Conservation (phyloP, 2,113 vertebrate genomes). For the Phyllopteryx taeniolatus region DNA sequence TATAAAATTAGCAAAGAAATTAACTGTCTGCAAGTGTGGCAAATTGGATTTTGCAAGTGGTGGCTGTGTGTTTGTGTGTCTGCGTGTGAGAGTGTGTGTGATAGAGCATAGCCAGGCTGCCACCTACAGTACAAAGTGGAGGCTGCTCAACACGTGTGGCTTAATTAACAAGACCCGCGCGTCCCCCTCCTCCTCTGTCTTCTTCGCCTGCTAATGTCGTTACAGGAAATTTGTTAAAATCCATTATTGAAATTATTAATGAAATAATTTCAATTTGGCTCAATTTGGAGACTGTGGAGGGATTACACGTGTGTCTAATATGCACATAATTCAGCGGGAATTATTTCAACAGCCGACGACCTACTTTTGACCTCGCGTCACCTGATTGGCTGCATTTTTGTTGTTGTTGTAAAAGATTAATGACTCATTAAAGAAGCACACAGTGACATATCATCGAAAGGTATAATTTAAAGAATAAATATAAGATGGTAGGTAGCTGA, state of each 20-base stretch:
- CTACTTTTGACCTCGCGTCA: constrained; percentile 14
- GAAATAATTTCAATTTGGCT: constrained; percentile 53
- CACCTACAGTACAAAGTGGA: constrained; percentile 70
- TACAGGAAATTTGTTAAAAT: constrained; percentile 52
- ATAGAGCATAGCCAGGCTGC: constrained; percentile 72
- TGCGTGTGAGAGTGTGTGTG: constrained; percentile 1
- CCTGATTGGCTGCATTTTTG: not conserved
- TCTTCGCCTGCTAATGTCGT: constrained; percentile 40
- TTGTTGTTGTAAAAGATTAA: not conserved
- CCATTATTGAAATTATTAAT: constrained; percentile 49
- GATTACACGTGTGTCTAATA: constrained; percentile 35
- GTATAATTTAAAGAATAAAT: not conserved
- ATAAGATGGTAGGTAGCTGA: not conserved
- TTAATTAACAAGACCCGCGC: constrained; percentile 5
- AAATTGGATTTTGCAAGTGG: constrained; percentile 68
- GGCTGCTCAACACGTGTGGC: constrained; percentile 51
- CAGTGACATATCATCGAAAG: not conserved
- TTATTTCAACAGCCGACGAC: not conserved
- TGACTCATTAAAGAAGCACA: not conserved
- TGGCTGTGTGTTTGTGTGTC: constrained; percentile 1
- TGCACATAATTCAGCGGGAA: not conserved
- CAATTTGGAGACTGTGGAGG: constrained; percentile 25
- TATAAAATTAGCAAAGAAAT: constrained; percentile 78
- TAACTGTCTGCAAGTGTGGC: constrained; percentile 70
- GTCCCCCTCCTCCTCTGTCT: constrained; percentile 6